phyloP scores from a whole-genome alignment of 2,888 invertebrate genomes.

The Melangyna quadrimaculata region DNA sequence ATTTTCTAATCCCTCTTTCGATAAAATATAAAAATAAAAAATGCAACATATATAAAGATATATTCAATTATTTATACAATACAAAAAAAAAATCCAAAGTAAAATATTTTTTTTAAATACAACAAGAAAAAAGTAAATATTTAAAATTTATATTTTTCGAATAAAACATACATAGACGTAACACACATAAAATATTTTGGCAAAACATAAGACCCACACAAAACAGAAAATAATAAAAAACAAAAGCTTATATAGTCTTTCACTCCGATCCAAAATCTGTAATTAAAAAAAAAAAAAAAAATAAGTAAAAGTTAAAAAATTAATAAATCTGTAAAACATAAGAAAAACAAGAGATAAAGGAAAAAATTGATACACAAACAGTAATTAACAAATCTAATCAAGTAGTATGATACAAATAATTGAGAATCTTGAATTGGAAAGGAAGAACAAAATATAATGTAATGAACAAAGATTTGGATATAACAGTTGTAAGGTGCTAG shows the following conservation, averaged over 20 bases:
- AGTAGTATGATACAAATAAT: background rate
- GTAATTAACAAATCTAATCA: background rate
- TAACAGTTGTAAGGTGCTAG: conserved; percentile 50
- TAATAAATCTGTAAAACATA: conserved; percentile 10
- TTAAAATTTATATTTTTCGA: conserved; percentile 70
- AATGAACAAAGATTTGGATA: conserved; percentile 19
- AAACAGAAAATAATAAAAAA: background rate
- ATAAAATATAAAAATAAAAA: conserved; percentile 10
- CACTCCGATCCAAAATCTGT: conserved; percentile 68
- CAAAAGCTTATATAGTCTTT: conserved; percentile 48
- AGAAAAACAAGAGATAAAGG: background rate
- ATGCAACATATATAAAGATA: conserved; percentile 12
- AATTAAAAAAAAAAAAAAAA: conserved; percentile 26
- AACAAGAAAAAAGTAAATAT: conserved; percentile 41
- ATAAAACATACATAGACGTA: conserved; percentile 63
- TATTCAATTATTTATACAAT: conserved; percentile 49
- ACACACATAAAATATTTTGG: conserved; percentile 57
- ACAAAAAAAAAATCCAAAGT: conserved; percentile 9
- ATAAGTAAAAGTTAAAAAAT: conserved; percentile 25
- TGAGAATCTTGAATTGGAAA: background rate
- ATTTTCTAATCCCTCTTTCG: conserved; percentile 63
- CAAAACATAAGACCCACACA: conserved; percentile 30
- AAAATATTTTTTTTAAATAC: conserved; percentile 55
- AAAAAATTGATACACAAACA: background rate
- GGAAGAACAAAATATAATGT: background rate